A percentile compares a stretch with the other conserved stretches of the same genome.
These are phyloP conservation scores for Pollenia amentaria DNA, from an alignment of 2,888 invertebrate species.

Conservation along the genomic window DNA sequence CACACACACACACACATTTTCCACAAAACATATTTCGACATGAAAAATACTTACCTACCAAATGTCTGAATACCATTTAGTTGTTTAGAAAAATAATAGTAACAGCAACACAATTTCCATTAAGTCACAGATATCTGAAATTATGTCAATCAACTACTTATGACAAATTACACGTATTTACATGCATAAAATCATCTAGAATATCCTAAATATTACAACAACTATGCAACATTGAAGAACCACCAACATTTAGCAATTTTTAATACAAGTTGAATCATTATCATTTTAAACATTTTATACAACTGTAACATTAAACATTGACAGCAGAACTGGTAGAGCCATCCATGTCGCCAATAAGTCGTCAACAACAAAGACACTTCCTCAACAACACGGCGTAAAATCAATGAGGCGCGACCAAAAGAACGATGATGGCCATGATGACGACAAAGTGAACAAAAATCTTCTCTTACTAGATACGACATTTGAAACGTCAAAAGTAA, in stretches of 20 bases:
- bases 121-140: slow-evolving; percentile 1
- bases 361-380: slow-evolving; percentile 56
- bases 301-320: slow-evolving; percentile 10
- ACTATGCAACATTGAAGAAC: background rate
- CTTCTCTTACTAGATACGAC: background rate
- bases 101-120: background rate
- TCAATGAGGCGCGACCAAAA: slow-evolving; percentile 66
- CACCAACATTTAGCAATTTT: slow-evolving; percentile 38
- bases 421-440: slow-evolving; percentile 33
- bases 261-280: slow-evolving; percentile 44
- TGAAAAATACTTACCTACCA: background rate
- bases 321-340: slow-evolving; percentile 15
- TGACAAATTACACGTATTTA: slow-evolving; percentile 70
- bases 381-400: slow-evolving; percentile 52
- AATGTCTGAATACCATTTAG: background rate
- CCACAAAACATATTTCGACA: background rate
- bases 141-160: slow-evolving; percentile 60
- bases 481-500: slow-evolving; percentile 5
- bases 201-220: background rate
- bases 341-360: slow-evolving; percentile 56
- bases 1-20: background rate
- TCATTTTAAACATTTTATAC: slow-evolving; percentile 34
- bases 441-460: slow-evolving; percentile 19
- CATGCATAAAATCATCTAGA: slow-evolving; percentile 45
- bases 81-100: background rate